Evolutionary conservation across 2,797 vertebrate species (phyloP).

Genomic region (Lithobates pipiens): DNA sequence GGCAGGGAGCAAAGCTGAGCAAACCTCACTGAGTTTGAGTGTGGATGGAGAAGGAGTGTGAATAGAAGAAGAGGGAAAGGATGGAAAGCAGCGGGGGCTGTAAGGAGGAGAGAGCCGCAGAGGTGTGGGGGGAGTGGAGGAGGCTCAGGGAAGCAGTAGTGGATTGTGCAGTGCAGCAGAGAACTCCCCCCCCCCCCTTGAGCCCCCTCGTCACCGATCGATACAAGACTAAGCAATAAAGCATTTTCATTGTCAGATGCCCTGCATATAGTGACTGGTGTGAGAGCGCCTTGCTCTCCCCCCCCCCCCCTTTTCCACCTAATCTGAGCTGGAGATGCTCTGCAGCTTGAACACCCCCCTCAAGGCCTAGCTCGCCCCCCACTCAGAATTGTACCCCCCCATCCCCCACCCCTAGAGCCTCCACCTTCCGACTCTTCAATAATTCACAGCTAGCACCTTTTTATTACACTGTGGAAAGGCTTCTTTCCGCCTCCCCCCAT

Average conservation of each 20-base stretch:
- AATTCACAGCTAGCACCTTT: constrained; percentile 66
- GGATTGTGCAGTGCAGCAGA: constrained; percentile 64
- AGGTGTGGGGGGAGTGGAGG: constrained; percentile 67
- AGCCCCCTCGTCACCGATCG: constrained; percentile 84
- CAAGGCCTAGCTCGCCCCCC: constrained; percentile 49
- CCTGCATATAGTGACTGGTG: constrained; percentile 89
- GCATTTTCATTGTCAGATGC: constrained; percentile 96
- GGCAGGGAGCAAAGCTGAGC: constrained; percentile 3
- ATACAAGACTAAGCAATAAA: constrained; percentile 95
- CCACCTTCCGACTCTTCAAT: constrained; percentile 60
- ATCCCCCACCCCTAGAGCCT: constrained; percentile 68
- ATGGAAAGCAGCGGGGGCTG: constrained; percentile 45
- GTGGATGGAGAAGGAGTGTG: constrained; percentile 43
- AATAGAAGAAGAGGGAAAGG: constrained; percentile 40
- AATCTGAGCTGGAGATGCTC: constrained; percentile 54
- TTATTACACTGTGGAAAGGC: constrained; percentile 56
- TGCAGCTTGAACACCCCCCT: constrained; percentile 55
- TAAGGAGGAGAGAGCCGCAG: constrained; percentile 69
- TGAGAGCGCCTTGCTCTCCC: constrained; percentile 71
- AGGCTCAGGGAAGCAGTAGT: constrained; percentile 59
- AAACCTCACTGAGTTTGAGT: constrained; percentile 47
- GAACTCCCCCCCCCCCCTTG: constrained; percentile 68
- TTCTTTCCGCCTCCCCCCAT: constrained; percentile 58
- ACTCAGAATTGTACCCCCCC: constrained; percentile 72
- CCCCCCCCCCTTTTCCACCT: constrained; percentile 58